Base-by-base conservation (phyloP, 2,888 invertebrate species). In the Cactoblastis cactorum region DNA sequence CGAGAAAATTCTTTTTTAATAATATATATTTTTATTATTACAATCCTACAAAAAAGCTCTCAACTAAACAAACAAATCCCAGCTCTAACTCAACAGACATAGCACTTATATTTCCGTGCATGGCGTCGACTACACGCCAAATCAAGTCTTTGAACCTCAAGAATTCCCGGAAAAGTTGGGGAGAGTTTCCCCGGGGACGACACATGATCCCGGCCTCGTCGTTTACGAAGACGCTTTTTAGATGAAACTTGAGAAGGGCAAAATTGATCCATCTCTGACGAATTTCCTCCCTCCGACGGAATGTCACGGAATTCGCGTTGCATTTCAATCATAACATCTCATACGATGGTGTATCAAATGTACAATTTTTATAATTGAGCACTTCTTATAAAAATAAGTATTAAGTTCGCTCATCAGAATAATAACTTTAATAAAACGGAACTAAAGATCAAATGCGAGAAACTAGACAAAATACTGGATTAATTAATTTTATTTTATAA, bases 221-320 rank as follows among this genome's bases (percentile, higher is more conserved):
- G 34, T 61, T 64, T 0, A 63, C 32, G 15, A 86, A 63, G 22
- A 67, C 70, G 19, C 56, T 62, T n/a, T 82, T 68, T 41, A 84
- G 53, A 38, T 76, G 73, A 38, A 61, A 67, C 59, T 82, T 85
- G 1, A 85, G 57, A 17, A 77, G 46, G 0, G 79, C 76, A 8
- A 85, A 67, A 43, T 78, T 75, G 43, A 84, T 73, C 84, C 83
- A 83, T 63, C 77, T 82, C 58, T 83, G 75, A 1, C 61, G 67
- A 0, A 72, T 49, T 24, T 69, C 57, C 5, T 72, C 65, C 1
- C 56, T 59, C 41, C 60, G 63, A 52, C 74, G 61, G n/a, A 59
- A 53, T 17, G 61, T 12, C 69, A 57, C 50, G 62, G 56, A 33
- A 68, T 62, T 34, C 79, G 57, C 0, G 67, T 15, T 14, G 65